A percentile compares a stretch with the other conserved stretches of the same genome.
Evolutionary conservation across 2,888 invertebrate genomes (phyloP).

Genomic region (Dasypogon diadema): DNA sequence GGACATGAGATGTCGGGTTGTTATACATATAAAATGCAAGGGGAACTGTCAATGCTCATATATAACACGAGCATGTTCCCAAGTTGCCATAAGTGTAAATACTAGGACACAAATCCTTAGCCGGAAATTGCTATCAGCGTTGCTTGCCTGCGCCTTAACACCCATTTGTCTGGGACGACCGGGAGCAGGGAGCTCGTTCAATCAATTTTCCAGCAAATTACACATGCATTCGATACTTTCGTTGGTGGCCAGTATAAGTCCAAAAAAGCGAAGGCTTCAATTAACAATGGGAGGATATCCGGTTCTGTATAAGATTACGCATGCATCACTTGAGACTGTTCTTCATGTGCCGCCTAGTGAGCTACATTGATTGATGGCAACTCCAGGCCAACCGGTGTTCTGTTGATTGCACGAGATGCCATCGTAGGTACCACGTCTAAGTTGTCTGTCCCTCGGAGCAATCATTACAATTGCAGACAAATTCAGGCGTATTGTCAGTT

Average conservation of each 20-base stretch:
- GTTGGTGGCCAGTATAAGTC: neutral
- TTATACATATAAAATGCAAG: neutral
- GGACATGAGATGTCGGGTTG: neutral
- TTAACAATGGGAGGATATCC: slow-evolving; percentile 41
- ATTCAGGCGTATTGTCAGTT: slow-evolving; percentile 29
- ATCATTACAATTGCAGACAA: slow-evolving; percentile 30
- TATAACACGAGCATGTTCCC: neutral
- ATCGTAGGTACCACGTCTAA: neutral
- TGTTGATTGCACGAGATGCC: neutral
- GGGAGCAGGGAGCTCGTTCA: neutral
- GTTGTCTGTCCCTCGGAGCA: slow-evolving; percentile 26
- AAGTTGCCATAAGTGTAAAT: neutral
- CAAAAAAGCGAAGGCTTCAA: slow-evolving; percentile 1
- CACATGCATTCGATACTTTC: slow-evolving; percentile 33
- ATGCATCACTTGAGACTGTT: slow-evolving; percentile 32
- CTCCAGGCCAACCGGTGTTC: neutral
- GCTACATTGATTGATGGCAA: slow-evolving; percentile 26
- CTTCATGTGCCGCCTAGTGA: neutral
- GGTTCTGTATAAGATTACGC: slow-evolving; percentile 40
- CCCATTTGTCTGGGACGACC: slow-evolving; percentile 21
- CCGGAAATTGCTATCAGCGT: slow-evolving; percentile 29
- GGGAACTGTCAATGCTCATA: neutral
- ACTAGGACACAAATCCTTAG: slow-evolving; percentile 17
- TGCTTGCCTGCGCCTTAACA: slow-evolving; percentile 20
- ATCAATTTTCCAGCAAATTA: slow-evolving; percentile 44